Evolutionary conservation across 2,888 invertebrate species (phyloP).

Genomic region (Oscheius myriophilus): DNA sequence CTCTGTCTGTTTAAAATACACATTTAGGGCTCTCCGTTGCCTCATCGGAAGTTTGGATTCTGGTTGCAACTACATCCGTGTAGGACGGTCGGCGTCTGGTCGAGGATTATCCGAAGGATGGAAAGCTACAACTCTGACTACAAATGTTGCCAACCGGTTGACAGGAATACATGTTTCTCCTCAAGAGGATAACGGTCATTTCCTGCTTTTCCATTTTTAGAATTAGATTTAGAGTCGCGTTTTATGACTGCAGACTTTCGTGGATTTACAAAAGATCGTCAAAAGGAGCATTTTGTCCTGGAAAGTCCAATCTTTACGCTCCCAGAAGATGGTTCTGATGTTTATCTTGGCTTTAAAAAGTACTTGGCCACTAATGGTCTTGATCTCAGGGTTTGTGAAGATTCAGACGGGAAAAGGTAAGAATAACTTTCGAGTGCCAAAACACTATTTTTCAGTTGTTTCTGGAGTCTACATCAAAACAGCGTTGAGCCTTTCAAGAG

Average conservation of each 20-base stretch:
- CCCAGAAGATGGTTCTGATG: constrained; percentile 38
- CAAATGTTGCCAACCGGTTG: constrained; percentile 46
- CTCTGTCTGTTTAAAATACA: no score
- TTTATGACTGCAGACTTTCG: constrained; percentile 54
- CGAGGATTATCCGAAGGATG: constrained; percentile 49
- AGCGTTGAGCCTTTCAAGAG: constrained; percentile 44
- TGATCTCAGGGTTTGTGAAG: constrained; percentile 48
- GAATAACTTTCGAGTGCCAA: not conserved
- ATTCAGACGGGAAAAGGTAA: constrained; percentile 40
- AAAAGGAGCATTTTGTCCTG: constrained; percentile 48
- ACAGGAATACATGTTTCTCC: constrained; percentile 54
- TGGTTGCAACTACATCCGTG: constrained; percentile 51
- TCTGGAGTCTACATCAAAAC: constrained; percentile 54
- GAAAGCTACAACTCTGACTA: constrained; percentile 32
- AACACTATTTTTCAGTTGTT: constrained; percentile 32
- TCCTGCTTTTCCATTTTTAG: not conserved
- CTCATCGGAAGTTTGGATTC: constrained; percentile 39
- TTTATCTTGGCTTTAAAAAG: constrained; percentile 54
- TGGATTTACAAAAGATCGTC: constrained; percentile 32
- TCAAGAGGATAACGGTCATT: constrained; percentile 29
- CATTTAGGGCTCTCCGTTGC: constrained; percentile 49
- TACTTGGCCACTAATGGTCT: constrained; percentile 55
- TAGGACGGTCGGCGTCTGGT: constrained; percentile 48
- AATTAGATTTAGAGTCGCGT: constrained; percentile 33
- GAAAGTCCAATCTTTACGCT: constrained; percentile 55